Base-by-base conservation (phyloP, 2,113 vertebrate genomes). In the Toxotes chatareus region DNA sequence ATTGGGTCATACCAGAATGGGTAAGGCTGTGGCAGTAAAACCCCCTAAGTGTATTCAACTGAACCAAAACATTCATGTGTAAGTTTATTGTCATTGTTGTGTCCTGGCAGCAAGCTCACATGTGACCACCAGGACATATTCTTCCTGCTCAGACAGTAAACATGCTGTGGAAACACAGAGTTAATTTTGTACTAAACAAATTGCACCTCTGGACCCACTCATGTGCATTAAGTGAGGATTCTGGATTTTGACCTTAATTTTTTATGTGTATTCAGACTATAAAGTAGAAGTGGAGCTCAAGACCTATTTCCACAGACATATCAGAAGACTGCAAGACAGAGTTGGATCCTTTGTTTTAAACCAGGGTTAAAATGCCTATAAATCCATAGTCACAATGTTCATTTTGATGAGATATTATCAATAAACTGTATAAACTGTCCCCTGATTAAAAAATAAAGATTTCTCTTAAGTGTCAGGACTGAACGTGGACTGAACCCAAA, bases 381-480 rank as follows among this genome's bases (percentile, higher is more conserved):
- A 32, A 57, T 4, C 11, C 31, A 51, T 19, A 23, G 42, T 12
- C 36, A 56, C 36, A 44, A 36, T 53, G 36, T 23, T 76, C 10
- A 66, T 51, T 51, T 23, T 60, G 44, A 72, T 66, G 19, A 73
- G 38, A 40, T 47, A 68, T 63, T 51, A 66, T 32, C 55, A 74
- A 59, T 44, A 13, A 64, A 77, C 19, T 77, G 60, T 64, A 79
- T 44, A 70, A 82, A 65, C 19, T 71, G 65, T 47, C 40, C 31
- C 19, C 60, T 51, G 44, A 72, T 71, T 32, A 38, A 56, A 49
- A 56, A 49, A 60, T 8, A 55, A 70, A 23, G 19, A 27, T 57
- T 17, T 47, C 56, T 49, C 27, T 27, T 27, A 27, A 27, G 27
- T 27, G 27, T 27, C 27, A 27, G 27, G 27, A 27, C 27, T 27